Base-by-base conservation (phyloP, 2,113 vertebrate species). In the Archocentrus centrarchus region DNA sequence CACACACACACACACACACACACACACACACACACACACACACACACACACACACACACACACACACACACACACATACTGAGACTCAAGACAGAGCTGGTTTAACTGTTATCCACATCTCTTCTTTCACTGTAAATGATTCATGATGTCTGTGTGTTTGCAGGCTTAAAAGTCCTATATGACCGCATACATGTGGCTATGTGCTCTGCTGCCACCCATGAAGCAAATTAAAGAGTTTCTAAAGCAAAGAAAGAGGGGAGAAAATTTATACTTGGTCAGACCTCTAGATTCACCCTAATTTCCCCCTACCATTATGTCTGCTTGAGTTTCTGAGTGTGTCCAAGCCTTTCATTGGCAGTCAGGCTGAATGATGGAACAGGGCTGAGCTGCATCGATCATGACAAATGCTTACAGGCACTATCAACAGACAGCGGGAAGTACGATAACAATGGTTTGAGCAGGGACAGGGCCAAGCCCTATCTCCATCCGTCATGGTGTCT, bases 121-220 rank as follows among this genome's bases (percentile, higher is more conserved):
- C 93, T 75, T 89, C 85, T 94, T 94, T 94, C 92, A 92, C 77
- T 81, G 78, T 94, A 93, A 95, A 93, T 93, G 94, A 92, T 94
- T 95, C 93, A 93, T 94, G 92, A 93, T 94, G 93, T 93, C 83
- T 87, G 24, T 85, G 92, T 91, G 88, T 88, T 88, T 83, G 85
- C 57, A 62, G 60, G 84, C 83, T 86, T 89, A 66, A 89, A 90
- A 89, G 82, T 85, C 91, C 84, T 82, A 73, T 78, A 80, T 85
- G 87, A 91, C 81, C 32, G 17, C 90, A 88, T 88, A 81, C 83
- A 80, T 88, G 92, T 90, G 90, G 87, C 83, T 20, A 60, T 17
- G 75, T 14, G 81, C 89, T 81, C 66, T 60, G 80, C 86, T 84
- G 93, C 91, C 93, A 93, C 91, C 93, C 91, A 83, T 85, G 85